Base-by-base conservation (phyloP, 37 sponge, comb jelly and placozoan species). In the Axinella damicornis region DNA sequence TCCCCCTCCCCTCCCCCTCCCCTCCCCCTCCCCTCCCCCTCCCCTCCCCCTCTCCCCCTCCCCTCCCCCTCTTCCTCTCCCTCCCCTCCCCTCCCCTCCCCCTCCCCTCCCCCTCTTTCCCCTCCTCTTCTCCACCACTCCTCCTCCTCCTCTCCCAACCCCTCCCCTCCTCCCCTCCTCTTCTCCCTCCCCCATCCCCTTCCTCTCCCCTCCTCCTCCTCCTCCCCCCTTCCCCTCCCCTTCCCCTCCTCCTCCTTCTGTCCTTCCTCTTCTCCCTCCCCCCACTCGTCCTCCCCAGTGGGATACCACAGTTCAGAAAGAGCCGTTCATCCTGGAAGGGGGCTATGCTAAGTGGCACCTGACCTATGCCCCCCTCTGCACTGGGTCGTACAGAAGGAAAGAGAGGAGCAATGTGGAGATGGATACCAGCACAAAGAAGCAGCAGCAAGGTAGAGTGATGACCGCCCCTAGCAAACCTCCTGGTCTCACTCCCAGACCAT, bases 261-360 rank as follows among this genome's bases (percentile, higher is more conserved):
- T 24, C 67, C 12, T 18, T 18, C 70, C 35, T 12, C 73, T 54
- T 25, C 54, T 64, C 41, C 66, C 17, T 73, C 31, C 55, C 25
- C 46, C 25, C 54, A 11, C 53, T 77, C 33, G 33, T 13, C 33
- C n/a, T 79, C 53, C 19, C 32, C 30, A 92, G 85, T 84, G 53
- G 32, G 86, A 85, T 57, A 84, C 84, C 2, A 46, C 64, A 11
- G 39, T 53, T 5, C 20, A 24, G 11, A 58, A 66, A 19, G 74
- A 80, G 36, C 94, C 94, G 2, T 16, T 54, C 34, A 66, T 95
- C 2, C 81, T 95, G 68, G 87, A 95, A 27, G 95, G 95, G 13
- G 95, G 95, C 61, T 95, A 81, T 66, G 63, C 76, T 21, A 22
- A 25, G 71, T 95, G 95, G 95, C 39, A 86, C 65, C 85, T 89